Conservation (phyloP, 35 echinoderm and acorn worm genomes). For the Ophiothrix spiculata region DNA sequence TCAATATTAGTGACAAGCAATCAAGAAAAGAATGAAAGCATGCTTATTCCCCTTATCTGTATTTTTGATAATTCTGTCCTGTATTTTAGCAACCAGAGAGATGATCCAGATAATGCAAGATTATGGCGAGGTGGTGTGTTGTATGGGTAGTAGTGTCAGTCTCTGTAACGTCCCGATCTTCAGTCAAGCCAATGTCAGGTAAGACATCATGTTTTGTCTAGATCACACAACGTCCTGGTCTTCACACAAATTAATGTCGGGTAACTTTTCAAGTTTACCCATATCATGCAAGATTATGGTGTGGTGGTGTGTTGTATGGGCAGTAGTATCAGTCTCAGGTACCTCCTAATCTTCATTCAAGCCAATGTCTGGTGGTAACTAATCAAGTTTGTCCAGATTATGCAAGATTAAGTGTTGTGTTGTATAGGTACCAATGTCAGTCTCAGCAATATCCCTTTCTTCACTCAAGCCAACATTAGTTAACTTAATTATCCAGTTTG, state of each 20-base stretch:
- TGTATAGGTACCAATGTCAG: slow-evolving; percentile 74
- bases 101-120: slow-evolving; percentile 99
- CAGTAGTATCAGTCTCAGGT: slow-evolving; percentile 68
- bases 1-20: too few species aligned
- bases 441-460: slow-evolving; percentile 71
- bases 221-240: too few species aligned
- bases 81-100: slow-evolving; percentile 67
- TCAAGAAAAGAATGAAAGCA: too few species aligned
- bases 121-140: slow-evolving; percentile 89
- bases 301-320: slow-evolving; percentile 95
- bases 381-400: too few species aligned
- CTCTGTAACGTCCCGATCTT: slow-evolving; percentile 79
- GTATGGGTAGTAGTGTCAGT: slow-evolving; percentile 80
- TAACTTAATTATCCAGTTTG: too few species aligned
- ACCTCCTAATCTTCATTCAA: slow-evolving; percentile 82
- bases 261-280: too few species aligned
- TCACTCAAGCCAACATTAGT: slow-evolving; percentile 91
- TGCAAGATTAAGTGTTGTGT: slow-evolving; percentile 95
- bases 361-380: slow-evolving; percentile 91
- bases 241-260: too few species aligned
- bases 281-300: slow-evolving; percentile 95
- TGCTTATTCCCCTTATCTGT: too few species aligned
- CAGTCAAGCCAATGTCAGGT: slow-evolving; percentile 94
- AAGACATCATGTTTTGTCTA: neutral
- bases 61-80: neutral